Conservation (phyloP, 2,888 invertebrate species). For the Melolontha melolontha region DNA sequence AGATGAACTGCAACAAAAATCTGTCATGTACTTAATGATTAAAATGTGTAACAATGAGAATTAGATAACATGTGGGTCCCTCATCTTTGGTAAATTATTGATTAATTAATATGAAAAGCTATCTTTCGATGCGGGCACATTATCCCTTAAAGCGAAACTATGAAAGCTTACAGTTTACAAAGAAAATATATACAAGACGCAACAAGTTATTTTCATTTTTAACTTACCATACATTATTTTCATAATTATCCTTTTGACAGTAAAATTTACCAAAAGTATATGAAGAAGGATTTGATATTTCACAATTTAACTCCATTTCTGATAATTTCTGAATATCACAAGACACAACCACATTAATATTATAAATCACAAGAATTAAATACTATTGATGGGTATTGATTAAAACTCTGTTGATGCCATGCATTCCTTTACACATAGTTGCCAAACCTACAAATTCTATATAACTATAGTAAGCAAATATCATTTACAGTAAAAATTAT, state of each 20-base stretch:
- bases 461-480: not conserved
- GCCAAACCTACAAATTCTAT: conserved; percentile 9
- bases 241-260: conserved; percentile 6
- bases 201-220: conserved; percentile 20
- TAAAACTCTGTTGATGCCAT: not conserved
- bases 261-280: conserved; percentile 10
- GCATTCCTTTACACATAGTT: conserved; percentile 30
- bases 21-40: no score
- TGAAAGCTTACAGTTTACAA: not conserved
- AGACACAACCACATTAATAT: not conserved
- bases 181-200: not conserved
- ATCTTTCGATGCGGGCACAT: conserved; percentile 4
- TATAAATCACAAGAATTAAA: no score
- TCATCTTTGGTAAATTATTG: conserved; percentile 15
- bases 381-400: no score
- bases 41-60: no score
- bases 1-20: conserved; percentile 12
- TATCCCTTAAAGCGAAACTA: not conserved
- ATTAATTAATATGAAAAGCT: conserved; percentile 18
- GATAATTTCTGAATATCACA: not conserved
- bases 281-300: not conserved
- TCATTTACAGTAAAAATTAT: not conserved
- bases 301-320: conserved; percentile 22
- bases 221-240: conserved; percentile 26
- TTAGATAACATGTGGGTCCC: conserved; percentile 32